phyloP scores from a whole-genome alignment of 2,113 vertebrate species.

The Alectura lathami region DNA sequence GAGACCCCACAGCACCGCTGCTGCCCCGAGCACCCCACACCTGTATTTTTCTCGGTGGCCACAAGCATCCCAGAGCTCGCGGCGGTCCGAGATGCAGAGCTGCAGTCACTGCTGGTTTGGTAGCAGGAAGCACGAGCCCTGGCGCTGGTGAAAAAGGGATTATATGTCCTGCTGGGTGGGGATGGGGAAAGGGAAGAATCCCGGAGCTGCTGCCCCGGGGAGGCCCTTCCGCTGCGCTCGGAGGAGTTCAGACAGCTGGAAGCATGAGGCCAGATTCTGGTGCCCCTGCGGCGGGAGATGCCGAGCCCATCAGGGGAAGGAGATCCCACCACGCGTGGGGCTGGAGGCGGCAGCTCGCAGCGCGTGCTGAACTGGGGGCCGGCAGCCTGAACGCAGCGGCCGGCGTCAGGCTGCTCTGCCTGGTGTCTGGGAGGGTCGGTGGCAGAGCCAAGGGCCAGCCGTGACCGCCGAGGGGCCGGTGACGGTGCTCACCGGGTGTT shows the following conservation, averaged over 20 bases:
- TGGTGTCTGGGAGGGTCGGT: background rate
- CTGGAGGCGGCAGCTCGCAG: background rate
- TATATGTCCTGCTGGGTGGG: background rate
- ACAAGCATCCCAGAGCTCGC: background rate
- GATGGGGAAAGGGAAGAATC: background rate
- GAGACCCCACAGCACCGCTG: background rate
- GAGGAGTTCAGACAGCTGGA: background rate
- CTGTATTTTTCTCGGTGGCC: background rate
- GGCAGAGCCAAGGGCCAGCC: background rate
- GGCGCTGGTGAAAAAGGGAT: background rate
- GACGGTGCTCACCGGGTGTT: background rate
- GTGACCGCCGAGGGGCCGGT: background rate
- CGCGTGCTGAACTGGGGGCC: background rate
- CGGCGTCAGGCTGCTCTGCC: background rate
- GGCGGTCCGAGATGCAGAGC: background rate
- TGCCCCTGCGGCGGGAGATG: background rate
- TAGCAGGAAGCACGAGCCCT: background rate
- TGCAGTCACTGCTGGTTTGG: background rate
- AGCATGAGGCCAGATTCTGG: background rate
- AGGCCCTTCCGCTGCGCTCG: background rate
- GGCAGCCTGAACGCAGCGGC: background rate
- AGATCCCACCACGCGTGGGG: fast-evolving
- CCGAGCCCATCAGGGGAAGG: background rate
- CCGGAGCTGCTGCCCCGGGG: background rate
- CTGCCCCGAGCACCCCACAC: background rate